Conservation (phyloP, 2,797 vertebrate species). For the Xiphorhynchus erythropygius region DNA sequence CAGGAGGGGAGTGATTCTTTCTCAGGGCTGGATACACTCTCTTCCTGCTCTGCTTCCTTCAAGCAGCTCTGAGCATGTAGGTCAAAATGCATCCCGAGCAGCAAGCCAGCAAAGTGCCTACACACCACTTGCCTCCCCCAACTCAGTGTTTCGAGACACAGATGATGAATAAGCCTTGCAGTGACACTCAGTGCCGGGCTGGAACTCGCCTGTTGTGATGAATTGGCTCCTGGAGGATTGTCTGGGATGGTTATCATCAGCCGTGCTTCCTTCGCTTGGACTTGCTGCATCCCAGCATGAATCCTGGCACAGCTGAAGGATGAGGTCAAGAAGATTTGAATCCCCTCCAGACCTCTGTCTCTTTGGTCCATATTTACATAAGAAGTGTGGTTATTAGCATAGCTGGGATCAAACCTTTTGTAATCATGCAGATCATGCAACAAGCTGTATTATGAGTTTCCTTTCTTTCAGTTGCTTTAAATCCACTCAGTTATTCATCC, state of each 20-base stretch:
- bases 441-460: not conserved
- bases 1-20: not conserved
- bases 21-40: not conserved
- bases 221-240: not conserved
- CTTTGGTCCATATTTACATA: not conserved
- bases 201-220: not conserved
- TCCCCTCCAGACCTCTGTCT: not conserved
- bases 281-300: not conserved
- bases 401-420: not conserved
- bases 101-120: not conserved
- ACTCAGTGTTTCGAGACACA: not conserved
- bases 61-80: not conserved
- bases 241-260: not conserved
- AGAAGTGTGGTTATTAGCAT: not conserved
- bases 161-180: not conserved
- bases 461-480: not conserved
- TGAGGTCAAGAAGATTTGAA: not conserved
- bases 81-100: not conserved
- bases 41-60: not conserved
- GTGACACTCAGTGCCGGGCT: not conserved
- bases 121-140: not conserved
- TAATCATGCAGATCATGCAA: not conserved
- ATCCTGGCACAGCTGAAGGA: not conserved
- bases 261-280: not conserved
- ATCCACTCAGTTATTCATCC: not conserved